Conservation (phyloP, 2,888 invertebrate genomes). For the Sycophila texana region DNA sequence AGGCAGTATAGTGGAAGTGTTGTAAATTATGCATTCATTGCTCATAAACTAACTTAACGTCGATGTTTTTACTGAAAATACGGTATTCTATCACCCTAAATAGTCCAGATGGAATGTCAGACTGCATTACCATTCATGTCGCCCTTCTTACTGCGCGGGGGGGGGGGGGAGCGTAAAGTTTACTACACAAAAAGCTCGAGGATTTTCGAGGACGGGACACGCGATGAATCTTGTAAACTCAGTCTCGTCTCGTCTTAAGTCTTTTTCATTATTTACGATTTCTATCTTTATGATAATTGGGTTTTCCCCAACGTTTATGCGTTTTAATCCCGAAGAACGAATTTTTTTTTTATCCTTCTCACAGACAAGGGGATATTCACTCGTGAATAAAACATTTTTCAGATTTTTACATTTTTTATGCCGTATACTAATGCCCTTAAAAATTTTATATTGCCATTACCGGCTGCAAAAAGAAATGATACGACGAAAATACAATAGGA, state of each 20-base stretch:
- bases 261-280: slow-evolving; percentile 19
- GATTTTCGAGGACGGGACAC: neutral
- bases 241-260: slow-evolving; percentile 6
- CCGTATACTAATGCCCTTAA: too few species aligned
- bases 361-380: neutral
- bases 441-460: too few species aligned
- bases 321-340: slow-evolving; percentile 2
- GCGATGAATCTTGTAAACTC: slow-evolving; percentile 24
- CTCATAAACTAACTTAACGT: too few species aligned
- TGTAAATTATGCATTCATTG: too few species aligned
- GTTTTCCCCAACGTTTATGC: neutral
- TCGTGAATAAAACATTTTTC: too few species aligned
- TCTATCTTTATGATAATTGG: slow-evolving; percentile 21
- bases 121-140: slow-evolving; percentile 43
- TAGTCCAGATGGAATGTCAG: slow-evolving; percentile 30
- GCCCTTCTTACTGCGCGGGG: neutral
- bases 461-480: too few species aligned
- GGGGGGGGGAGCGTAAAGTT: slow-evolving; percentile 12
- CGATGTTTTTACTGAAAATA: too few species aligned
- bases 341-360: neutral
- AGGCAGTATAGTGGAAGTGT: too few species aligned
- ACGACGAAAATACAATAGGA: neutral
- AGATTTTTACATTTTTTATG: too few species aligned
- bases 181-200: neutral
- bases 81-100: too few species aligned